These are phyloP conservation scores for Trypoxylon attenuatum DNA, from an alignment of 2,888 invertebrate species.

Conservation along the genomic window DNA sequence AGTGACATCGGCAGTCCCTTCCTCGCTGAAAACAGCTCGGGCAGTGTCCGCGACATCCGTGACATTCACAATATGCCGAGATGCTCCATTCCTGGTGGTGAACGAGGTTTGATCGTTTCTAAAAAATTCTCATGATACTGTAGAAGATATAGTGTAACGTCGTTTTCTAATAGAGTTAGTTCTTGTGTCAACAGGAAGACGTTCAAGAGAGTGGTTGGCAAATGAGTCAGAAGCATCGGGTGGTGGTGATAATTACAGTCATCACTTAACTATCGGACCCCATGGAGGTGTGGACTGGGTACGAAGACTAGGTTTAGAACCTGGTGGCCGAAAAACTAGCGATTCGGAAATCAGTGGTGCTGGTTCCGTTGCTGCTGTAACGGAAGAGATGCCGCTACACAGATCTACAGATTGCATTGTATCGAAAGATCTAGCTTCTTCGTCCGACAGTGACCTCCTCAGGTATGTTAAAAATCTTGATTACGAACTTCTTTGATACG, in stretches of 20 bases:
- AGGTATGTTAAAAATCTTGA: constrained; percentile 59
- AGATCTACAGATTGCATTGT: constrained; percentile 89
- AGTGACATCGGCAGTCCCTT: constrained; percentile 75
- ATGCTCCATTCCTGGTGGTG: constrained; percentile 71
- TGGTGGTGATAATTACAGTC: constrained; percentile 70
- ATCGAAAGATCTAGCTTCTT: constrained; percentile 79
- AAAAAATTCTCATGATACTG: not conserved
- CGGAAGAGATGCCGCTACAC: constrained; percentile 80
- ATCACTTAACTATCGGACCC: constrained; percentile 80
- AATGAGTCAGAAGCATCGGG: constrained; percentile 67
- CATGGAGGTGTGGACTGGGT: constrained; percentile 82
- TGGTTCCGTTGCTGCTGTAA: constrained; percentile 67
- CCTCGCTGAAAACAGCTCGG: constrained; percentile 72
- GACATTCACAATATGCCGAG: constrained; percentile 65
- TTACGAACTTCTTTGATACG: not conserved
- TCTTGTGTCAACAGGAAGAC: constrained; percentile 57
- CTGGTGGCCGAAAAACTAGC: constrained; percentile 72
- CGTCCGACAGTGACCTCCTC: constrained; percentile 78
- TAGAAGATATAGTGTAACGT: not conserved
- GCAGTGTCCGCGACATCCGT: constrained; percentile 61
- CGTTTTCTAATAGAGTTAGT: too few relatives aligned
- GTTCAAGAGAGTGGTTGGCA: constrained; percentile 68
- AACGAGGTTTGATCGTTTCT: constrained; percentile 61
- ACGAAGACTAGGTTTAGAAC: constrained; percentile 77
- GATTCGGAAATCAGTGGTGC: constrained; percentile 72